Percentiles rank a stretch among this genome's conserved stretches.
Evolutionary conservation across 2,113 vertebrate genomes (phyloP).

Genomic region (Seriola quinqueradiata): DNA sequence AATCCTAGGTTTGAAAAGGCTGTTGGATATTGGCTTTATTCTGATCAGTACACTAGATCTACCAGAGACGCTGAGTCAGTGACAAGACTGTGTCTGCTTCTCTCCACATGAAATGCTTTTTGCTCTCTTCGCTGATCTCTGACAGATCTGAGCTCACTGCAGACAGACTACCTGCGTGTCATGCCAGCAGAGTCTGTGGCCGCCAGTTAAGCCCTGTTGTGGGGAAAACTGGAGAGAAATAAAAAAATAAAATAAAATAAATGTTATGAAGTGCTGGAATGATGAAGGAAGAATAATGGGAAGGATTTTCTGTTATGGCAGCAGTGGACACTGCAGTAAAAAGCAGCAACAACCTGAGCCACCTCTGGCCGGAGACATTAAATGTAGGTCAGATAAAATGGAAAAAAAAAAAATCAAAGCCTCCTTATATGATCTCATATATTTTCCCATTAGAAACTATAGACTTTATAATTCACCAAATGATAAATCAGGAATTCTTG

Average conservation of each 20-base stretch:
- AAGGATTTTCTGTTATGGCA: background rate
- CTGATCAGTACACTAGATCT: background rate
- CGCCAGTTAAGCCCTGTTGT: too few relatives aligned
- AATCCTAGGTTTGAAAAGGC: background rate
- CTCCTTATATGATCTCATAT: background rate
- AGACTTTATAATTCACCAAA: background rate
- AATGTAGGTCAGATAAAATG: background rate
- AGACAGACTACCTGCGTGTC: background rate
- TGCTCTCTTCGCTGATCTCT: background rate
- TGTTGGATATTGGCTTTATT: constrained; percentile 9
- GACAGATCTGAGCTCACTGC: background rate
- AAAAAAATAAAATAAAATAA: background rate
- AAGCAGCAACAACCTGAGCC: background rate
- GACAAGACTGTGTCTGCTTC: background rate
- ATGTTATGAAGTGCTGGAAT: background rate
- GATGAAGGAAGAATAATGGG: background rate
- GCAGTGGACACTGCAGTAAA: background rate
- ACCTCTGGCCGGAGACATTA: background rate
- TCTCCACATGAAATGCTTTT: background rate
- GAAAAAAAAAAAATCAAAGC: background rate
- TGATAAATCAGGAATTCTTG: constrained; percentile 25
- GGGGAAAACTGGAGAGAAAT: background rate
- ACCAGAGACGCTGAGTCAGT: background rate
- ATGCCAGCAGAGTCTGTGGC: background rate
- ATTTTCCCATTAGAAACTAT: background rate